phyloP scores from a whole-genome alignment of 1,140 invertebrate genomes.

The Drosophila auraria region DNA sequence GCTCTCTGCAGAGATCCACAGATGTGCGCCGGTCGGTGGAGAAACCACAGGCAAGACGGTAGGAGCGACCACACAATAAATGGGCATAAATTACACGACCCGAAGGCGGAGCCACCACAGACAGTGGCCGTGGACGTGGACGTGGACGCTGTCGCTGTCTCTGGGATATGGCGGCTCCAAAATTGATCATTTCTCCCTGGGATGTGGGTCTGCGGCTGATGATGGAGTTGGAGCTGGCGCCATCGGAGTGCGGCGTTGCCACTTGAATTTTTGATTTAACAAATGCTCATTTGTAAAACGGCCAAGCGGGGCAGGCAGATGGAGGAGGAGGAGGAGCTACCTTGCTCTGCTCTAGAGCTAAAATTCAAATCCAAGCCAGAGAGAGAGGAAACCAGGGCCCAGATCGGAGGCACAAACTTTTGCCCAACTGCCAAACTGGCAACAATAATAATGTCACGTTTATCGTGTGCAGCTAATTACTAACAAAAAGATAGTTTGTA shows the following conservation, averaged over 20 bases:
- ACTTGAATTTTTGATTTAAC: conserved; percentile 84
- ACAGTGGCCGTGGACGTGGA: conserved; percentile 1
- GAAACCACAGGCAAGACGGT: conserved; percentile 72
- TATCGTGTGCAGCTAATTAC: conserved; percentile 83
- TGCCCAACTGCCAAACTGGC: conserved; percentile 64
- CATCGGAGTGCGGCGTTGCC: conserved; percentile 75
- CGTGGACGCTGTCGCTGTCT: not conserved
- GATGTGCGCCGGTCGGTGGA: conserved; percentile 10
- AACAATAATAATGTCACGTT: conserved; percentile 84
- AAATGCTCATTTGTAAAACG: conserved; percentile 82
- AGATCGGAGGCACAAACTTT: conserved; percentile 53
- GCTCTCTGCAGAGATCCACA: conserved; percentile 40
- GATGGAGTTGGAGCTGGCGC: conserved; percentile 47
- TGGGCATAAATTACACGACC: conserved; percentile 82
- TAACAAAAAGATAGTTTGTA: conserved; percentile 84
- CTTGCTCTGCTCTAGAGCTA: not conserved
- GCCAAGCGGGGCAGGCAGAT: conserved; percentile 5
- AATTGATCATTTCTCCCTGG: conserved; percentile 62
- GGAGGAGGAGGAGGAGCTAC: too few relatives aligned
- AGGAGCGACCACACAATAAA: conserved; percentile 80
- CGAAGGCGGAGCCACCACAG: conserved; percentile 61
- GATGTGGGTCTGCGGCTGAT: conserved; percentile 19
- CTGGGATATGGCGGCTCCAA: conserved; percentile 23
- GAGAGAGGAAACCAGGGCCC: not conserved
- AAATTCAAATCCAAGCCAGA: conserved; percentile 62